Base-by-base conservation (phyloP, 30 jellyfish, hydroid and myxozoan species). In the Nemopilema nomurai region DNA sequence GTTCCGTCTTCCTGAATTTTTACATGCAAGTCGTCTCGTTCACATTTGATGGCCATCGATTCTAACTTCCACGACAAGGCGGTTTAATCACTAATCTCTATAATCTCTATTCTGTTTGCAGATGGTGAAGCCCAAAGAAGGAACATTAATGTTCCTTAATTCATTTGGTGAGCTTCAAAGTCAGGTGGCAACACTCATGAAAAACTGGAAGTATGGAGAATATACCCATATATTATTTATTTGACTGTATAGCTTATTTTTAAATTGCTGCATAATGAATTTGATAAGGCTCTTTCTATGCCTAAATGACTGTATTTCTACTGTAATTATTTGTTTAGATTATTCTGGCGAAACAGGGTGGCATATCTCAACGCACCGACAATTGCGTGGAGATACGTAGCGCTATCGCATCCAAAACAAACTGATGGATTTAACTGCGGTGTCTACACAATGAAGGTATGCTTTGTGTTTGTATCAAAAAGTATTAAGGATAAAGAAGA, bases 391-490 rank as follows among this genome's bases (percentile, higher is more conserved):
- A 64, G 1, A 64, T 64, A n/a, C 74, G 28, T 26, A n/a, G 31
- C 74, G 31, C 28, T 64, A 26, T 26, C 28, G 31, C 74, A 64
- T 64, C 74, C 74, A 64, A 64, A 64, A 64, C 74, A 64, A 26
- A 64, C 31, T 22, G 74, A 64, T 64, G 74, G 74, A n/a, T 64
- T n/a, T 26, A 64, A 64, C 74, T 64, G 74, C 31, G 74, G 74
- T 64, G 31, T 64, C 74, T 64, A 64, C 74, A 64, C 31, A 22
- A 64, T 64, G 74, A 64, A 64, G 74, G 74, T 64, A 64, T 64
- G 31, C 74, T 26, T 26, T 26, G 31, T 1, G 31, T 64, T 64
- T 22, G 28, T 22, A 64, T n/a, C 31, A 64, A 22, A n/a, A n/a
- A 1, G 31, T 64, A 22, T 26, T 64, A n/a, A 64, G 28, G 31